A percentile compares a stretch with the other conserved stretches of the same genome.
Conservation (phyloP, 2,797 vertebrate species). For the Discoglossus pictus region DNA sequence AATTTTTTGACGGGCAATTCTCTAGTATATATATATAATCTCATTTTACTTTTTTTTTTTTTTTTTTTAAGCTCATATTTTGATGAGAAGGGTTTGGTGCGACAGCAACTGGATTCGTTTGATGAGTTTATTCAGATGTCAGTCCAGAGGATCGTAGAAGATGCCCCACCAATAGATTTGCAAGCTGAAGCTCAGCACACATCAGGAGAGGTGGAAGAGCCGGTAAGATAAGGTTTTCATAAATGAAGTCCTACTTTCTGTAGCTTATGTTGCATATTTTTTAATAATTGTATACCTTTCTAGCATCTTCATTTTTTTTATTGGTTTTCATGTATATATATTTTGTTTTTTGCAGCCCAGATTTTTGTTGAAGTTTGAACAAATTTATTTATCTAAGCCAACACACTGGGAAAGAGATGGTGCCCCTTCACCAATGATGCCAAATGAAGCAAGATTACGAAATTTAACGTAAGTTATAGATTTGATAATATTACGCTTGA, state of each 20-base stretch:
- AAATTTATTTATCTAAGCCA: constrained; percentile 97
- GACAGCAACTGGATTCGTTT: constrained; percentile 96
- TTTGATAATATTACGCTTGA: background rate
- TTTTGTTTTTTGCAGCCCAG: constrained; percentile 80
- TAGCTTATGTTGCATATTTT: no score
- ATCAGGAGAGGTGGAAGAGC: constrained; percentile 94
- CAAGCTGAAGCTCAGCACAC: constrained; percentile 98
- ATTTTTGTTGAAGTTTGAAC: constrained; percentile 95
- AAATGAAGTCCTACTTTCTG: no score
- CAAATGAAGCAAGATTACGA: constrained; percentile 92
- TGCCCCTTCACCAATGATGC: constrained; percentile 98
- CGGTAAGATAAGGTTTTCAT: constrained; percentile 76
- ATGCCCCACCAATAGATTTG: constrained; percentile 94
- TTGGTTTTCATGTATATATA: constrained; percentile 18
- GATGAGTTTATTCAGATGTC: constrained; percentile 99
- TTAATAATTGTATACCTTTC: no score
- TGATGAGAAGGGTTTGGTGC: constrained; percentile 97
- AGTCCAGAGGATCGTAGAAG: constrained; percentile 96
- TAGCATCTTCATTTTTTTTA: background rate
- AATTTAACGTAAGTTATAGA: constrained; percentile 88
- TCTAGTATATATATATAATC: no score
- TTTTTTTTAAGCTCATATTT: constrained; percentile 84
- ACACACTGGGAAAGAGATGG: constrained; percentile 98
- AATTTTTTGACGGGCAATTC: no score
- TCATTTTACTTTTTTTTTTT: background rate